These are phyloP conservation scores for Entomyzon cyanotis DNA, from an alignment of 2,113 vertebrate species.

Conservation along the genomic window DNA sequence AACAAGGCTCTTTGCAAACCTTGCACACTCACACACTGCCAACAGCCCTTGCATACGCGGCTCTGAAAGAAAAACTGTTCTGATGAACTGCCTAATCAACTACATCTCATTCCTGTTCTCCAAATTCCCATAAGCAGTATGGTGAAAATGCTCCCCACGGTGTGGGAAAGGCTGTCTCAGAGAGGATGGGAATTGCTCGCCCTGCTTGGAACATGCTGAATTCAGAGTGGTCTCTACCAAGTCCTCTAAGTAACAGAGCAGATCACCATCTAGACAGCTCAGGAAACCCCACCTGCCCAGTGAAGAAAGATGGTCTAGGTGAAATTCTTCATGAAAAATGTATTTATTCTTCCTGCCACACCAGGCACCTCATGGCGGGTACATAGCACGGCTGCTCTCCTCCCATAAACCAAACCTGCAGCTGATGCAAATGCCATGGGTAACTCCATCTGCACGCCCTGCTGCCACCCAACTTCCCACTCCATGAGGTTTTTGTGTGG, in stretches of 20 bases:
- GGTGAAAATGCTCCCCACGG: neutral
- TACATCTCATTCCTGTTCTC: neutral
- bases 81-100: neutral
- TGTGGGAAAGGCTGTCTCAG: neutral
- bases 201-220: neutral
- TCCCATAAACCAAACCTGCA: neutral
- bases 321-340: neutral
- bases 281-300: neutral
- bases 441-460: neutral
- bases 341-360: neutral
- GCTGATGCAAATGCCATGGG: neutral
- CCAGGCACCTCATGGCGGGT: neutral
- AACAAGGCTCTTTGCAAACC: neutral
- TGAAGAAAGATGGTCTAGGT: neutral
- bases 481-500: rapidly evolving
- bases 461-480: rapidly evolving
- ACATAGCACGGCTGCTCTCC: rapidly evolving
- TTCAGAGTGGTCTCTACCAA: neutral
- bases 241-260: neutral
- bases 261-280: neutral
- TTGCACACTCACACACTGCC: neutral
- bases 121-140: neutral
- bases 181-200: neutral
- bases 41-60: rapidly evolving
- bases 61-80: neutral